phyloP scores from a whole-genome alignment of 2,797 vertebrate species.

The Alfaro cultratus region DNA sequence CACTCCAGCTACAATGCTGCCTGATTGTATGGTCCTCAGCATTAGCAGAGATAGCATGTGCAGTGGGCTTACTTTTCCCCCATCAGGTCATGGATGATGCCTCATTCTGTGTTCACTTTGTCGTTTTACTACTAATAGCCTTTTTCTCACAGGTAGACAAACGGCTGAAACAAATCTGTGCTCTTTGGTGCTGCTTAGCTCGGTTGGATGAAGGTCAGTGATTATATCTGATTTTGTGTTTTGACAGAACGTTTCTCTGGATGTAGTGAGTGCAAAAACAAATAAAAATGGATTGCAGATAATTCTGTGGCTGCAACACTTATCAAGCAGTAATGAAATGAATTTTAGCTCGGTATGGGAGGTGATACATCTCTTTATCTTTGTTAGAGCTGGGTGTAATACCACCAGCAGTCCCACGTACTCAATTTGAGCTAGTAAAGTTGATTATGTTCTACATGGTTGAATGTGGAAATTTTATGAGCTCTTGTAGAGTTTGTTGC shows the following conservation, averaged over 20 bases:
- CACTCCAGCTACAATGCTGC: constrained; percentile 72
- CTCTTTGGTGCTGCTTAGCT: constrained; percentile 39
- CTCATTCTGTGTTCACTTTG: constrained; percentile 44
- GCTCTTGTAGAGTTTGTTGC: constrained; percentile 19
- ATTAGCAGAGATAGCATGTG: constrained; percentile 30
- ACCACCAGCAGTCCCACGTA: constrained; percentile 49
- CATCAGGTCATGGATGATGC: constrained; percentile 55
- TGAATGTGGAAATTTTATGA: constrained; percentile 5
- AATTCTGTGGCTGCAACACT: constrained; percentile 18
- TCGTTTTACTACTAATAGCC: constrained; percentile 8
- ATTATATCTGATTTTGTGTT: constrained; percentile 37
- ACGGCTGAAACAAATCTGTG: constrained; percentile 33
- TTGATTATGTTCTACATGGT: constrained; percentile 40
- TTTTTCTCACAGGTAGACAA: constrained; percentile 28
- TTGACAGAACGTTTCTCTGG: constrained; percentile 8
- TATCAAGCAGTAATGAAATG: constrained; percentile 22
- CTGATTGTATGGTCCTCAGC: constrained; percentile 76
- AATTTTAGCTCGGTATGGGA: constrained; percentile 29
- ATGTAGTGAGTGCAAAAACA: constrained; percentile 17
- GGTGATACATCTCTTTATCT: constrained; percentile 62
- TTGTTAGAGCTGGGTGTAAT: constrained; percentile 47
- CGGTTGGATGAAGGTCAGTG: constrained; percentile 43
- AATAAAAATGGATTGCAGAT: constrained; percentile 7
- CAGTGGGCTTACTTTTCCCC: constrained; percentile 25
- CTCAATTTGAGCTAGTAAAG: constrained; percentile 66